Evolutionary conservation across 2,888 invertebrate genomes (phyloP).

Genomic region (Amorpha juglandis): DNA sequence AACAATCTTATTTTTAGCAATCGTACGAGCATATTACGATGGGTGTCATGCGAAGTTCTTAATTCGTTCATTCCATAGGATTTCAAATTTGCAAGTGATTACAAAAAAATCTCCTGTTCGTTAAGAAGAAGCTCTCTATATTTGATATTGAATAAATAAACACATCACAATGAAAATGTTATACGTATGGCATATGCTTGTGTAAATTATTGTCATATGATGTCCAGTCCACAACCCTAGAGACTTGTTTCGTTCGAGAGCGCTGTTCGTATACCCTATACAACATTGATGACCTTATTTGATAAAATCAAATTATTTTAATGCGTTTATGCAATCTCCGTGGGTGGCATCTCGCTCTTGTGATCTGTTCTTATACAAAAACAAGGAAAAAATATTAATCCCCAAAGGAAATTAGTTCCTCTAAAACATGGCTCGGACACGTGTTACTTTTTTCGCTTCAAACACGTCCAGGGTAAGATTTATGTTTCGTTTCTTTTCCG

Average conservation of each 20-base stretch:
- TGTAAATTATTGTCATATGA: not conserved
- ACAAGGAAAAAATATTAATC: slow-evolving; percentile 68
- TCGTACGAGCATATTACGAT: no score
- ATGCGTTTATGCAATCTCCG: slow-evolving; percentile 63
- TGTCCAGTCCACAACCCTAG: not conserved
- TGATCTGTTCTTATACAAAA: slow-evolving; percentile 66
- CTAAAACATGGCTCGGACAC: slow-evolving; percentile 80
- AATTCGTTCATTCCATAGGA: not conserved
- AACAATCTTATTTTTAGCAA: no score
- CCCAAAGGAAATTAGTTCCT: slow-evolving; percentile 81
- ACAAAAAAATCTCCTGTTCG: not conserved
- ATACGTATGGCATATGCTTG: not conserved
- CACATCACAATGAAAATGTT: not conserved
- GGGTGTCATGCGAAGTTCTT: no score
- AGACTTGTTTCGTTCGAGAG: slow-evolving; percentile 31
- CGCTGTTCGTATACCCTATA: slow-evolving; percentile 46
- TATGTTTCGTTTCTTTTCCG: slow-evolving; percentile 70
- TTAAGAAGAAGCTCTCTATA: not conserved
- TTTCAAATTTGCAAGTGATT: not conserved
- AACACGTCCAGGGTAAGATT: slow-evolving; percentile 76
- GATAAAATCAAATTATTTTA: slow-evolving; percentile 49
- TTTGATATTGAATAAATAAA: not conserved
- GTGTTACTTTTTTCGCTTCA: slow-evolving; percentile 83
- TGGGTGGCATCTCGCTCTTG: slow-evolving; percentile 77
- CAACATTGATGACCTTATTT: slow-evolving; percentile 54